These are phyloP conservation scores for Lonchura striata DNA, from an alignment of 2,113 vertebrate species.

Conservation along the genomic window DNA sequence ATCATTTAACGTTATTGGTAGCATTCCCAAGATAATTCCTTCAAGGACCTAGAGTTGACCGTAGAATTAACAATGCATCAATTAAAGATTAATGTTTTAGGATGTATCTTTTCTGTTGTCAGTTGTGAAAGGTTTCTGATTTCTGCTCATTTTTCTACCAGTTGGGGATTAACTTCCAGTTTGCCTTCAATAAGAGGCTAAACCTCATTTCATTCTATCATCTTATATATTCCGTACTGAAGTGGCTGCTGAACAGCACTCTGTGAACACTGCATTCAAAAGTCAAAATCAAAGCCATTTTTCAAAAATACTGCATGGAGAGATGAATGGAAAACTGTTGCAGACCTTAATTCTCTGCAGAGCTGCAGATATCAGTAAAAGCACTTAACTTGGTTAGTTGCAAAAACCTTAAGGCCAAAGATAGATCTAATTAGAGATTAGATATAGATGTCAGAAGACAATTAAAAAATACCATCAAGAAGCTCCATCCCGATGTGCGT, in stretches of 20 bases:
- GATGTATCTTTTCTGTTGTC: background rate
- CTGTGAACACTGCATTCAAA: background rate
- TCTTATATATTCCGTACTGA: background rate
- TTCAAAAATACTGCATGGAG: background rate
- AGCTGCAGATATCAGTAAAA: background rate
- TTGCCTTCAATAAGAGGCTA: background rate
- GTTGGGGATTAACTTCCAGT: background rate
- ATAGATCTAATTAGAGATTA: background rate
- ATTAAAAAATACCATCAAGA: background rate
- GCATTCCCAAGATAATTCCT: conserved; percentile 6
- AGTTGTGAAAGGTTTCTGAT: background rate
- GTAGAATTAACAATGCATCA: background rate
- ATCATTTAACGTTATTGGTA: background rate
- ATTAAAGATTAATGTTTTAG: background rate
- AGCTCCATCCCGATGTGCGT: accelerated
- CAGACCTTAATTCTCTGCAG: background rate
- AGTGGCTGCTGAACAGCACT: background rate
- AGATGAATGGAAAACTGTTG: background rate
- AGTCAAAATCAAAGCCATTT: background rate
- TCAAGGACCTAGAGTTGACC: background rate
- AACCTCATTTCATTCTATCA: background rate
- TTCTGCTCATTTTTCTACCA: background rate
- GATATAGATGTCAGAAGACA: background rate
- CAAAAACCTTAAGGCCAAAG: background rate
- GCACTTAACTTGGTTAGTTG: background rate